Conservation (phyloP, 2,888 invertebrate species). For the Epinotia bilunana region DNA sequence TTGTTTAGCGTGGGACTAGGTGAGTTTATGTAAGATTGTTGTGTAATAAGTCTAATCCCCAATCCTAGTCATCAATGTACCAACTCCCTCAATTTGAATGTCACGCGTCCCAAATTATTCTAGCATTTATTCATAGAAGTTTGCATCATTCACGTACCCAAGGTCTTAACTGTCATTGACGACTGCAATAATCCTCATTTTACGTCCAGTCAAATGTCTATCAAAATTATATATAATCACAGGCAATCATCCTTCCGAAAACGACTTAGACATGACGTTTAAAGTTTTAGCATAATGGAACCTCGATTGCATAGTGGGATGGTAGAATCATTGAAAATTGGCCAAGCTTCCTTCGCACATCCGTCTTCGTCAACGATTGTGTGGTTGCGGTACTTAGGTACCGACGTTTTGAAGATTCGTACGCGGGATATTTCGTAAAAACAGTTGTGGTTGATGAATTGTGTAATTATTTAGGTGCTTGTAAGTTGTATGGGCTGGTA, state of each 20-base stretch:
- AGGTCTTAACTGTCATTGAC: slow-evolving; percentile 24
- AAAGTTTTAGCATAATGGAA: slow-evolving; percentile 18
- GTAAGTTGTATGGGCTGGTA: neutral
- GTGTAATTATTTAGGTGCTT: slow-evolving; percentile 1
- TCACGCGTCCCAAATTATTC: neutral
- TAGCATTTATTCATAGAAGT: neutral
- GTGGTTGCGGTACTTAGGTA: slow-evolving; percentile 34
- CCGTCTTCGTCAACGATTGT: slow-evolving; percentile 21
- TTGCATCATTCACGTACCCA: slow-evolving; percentile 15
- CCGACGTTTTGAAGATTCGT: slow-evolving; percentile 31
- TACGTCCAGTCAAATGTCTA: neutral
- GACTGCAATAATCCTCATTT: slow-evolving; percentile 23
- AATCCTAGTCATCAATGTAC: neutral
- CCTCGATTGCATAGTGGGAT: slow-evolving; percentile 14
- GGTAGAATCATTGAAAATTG: slow-evolving; percentile 40
- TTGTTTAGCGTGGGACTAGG: neutral
- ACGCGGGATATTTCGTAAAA: slow-evolving; percentile 22
- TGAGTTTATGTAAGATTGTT: too few relatives aligned
- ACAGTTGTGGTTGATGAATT: slow-evolving; percentile 4
- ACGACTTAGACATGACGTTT: slow-evolving; percentile 13
- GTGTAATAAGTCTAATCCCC: neutral
- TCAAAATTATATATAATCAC: slow-evolving; percentile 27
- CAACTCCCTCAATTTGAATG: neutral
- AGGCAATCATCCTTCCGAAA: slow-evolving; percentile 6
- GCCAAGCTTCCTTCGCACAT: slow-evolving; percentile 36